phyloP scores from a whole-genome alignment of 2,888 invertebrate species.

The Nyleta sp. region DNA sequence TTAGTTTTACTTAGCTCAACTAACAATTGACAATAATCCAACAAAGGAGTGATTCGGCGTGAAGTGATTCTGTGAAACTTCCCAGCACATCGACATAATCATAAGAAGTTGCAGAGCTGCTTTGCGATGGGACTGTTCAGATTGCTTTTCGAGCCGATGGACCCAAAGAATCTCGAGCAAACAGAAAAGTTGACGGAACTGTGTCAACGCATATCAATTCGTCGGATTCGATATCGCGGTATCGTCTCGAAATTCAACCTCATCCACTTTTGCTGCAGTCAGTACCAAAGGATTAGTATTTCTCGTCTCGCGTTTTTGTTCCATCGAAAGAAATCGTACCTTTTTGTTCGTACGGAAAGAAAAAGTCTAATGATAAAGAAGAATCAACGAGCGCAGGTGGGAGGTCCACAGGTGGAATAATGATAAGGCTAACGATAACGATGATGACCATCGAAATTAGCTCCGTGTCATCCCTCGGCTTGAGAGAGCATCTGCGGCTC shows the following conservation, averaged over 20 bases:
- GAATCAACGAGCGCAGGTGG: constrained; percentile 52
- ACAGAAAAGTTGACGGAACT: no score
- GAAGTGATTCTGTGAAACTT: constrained; percentile 33
- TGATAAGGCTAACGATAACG: constrained; percentile 64
- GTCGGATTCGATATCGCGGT: no score
- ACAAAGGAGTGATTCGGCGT: background rate
- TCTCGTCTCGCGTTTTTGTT: no score
- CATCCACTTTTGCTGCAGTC: no score
- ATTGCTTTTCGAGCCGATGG: constrained; percentile 27
- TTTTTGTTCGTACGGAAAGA: background rate
- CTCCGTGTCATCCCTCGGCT: constrained; percentile 53
- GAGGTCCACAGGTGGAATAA: constrained; percentile 65
- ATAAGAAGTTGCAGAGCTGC: constrained; percentile 60
- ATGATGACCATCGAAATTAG: constrained; percentile 66
- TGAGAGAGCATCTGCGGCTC: constrained; percentile 47
- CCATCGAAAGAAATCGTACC: no score
- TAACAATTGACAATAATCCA: background rate
- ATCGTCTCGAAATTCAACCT: no score
- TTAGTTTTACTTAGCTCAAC: no score
- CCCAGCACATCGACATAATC: constrained; percentile 38
- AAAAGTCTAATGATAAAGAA: constrained; percentile 13
- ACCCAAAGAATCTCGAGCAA: constrained; percentile 27
- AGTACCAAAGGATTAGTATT: no score
- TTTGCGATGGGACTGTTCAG: constrained; percentile 38
- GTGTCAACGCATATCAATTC: no score